Conservation (phyloP, 2,888 invertebrate species). For the Melieria omissa region DNA sequence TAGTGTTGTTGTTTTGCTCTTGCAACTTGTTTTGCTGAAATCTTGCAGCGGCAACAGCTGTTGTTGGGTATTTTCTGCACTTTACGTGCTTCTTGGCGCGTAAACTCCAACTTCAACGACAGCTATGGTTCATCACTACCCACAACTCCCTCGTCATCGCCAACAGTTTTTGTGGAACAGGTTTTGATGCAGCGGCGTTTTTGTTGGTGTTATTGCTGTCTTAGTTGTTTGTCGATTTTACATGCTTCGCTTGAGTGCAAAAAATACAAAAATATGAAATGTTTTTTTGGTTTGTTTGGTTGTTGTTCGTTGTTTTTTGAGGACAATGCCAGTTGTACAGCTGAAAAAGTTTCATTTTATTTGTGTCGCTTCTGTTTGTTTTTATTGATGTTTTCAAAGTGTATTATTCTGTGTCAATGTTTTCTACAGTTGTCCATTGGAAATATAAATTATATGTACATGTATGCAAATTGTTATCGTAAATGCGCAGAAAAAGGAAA, state of each 20-base stretch:
- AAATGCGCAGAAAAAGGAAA: not conserved
- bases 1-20: no score
- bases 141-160: not conserved
- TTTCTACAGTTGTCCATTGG: no score
- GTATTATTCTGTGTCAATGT: no score
- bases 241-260: not conserved
- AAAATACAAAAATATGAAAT: not conserved
- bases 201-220: not conserved
- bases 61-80: not conserved
- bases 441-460: not conserved
- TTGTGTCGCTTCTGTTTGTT: no score
- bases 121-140: not conserved
- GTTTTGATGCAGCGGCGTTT: not conserved
- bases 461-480: not conserved
- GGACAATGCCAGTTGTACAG: no score
- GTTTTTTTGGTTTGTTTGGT: no score
- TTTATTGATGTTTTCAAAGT: no score
- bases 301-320: no score
- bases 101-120: not conserved
- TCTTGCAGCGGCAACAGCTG: constrained; percentile 6
- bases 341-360: no score
- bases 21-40: no score
- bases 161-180: not conserved
- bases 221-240: not conserved
- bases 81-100: constrained; percentile 20